Evolutionary conservation across 2,113 vertebrate species (phyloP).

Genomic region (Thamnaconus septentrionalis): DNA sequence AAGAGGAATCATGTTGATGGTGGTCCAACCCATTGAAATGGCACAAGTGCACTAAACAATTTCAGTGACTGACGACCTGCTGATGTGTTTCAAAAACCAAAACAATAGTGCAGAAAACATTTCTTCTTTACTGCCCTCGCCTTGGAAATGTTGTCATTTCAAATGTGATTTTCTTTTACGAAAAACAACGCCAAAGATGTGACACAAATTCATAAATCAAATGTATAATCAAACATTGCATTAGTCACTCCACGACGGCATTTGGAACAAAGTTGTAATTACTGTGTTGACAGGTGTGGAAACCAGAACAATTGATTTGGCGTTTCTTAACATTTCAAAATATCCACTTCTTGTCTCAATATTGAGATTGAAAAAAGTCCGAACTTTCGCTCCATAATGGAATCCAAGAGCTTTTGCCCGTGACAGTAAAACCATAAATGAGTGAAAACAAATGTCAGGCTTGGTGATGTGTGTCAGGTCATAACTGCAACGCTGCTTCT

Average conservation of each 20-base stretch:
- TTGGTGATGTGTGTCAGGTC: constrained; percentile 52
- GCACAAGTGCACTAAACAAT: constrained; percentile 56
- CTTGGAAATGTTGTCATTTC: neutral
- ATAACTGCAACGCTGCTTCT: constrained; percentile 69
- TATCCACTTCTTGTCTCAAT: neutral
- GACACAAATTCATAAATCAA: neutral
- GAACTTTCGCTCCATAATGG: too few species aligned
- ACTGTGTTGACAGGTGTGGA: constrained; percentile 27
- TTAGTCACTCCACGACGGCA: constrained; percentile 16
- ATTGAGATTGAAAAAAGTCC: too few species aligned
- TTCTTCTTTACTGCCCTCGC: constrained; percentile 11
- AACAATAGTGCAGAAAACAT: constrained; percentile 22
- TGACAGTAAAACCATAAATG: too few species aligned
- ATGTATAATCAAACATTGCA: constrained; percentile 7
- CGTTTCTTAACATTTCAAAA: neutral
- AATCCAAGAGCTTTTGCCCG: too few species aligned
- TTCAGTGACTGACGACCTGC: constrained; percentile 35
- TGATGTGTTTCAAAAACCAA: constrained; percentile 16
- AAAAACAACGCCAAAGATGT: constrained; percentile 20
- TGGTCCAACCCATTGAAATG: constrained; percentile 27
- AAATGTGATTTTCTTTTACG: constrained; percentile 2
- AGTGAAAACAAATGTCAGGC: too few species aligned
- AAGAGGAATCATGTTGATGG: constrained; percentile 25
- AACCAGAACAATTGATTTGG: neutral
- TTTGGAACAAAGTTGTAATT: constrained; percentile 24